phyloP scores from a whole-genome alignment of 2,113 vertebrate genomes.

The Menura novaehollandiae region DNA sequence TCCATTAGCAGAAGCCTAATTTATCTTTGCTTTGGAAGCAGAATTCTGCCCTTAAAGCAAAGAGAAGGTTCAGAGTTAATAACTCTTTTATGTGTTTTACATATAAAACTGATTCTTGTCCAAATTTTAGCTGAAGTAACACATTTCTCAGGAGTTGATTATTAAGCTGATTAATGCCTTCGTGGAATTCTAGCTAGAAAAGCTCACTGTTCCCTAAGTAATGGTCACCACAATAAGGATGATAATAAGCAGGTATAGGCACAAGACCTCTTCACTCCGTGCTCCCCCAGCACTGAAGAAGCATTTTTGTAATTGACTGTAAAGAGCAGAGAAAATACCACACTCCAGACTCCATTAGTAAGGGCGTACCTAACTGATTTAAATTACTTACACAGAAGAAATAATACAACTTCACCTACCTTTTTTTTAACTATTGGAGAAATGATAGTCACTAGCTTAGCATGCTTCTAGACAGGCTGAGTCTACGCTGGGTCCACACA shows the following conservation, averaged over 20 bases:
- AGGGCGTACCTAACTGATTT: not conserved
- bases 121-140: not conserved
- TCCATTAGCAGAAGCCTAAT: not conserved
- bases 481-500: accelerated
- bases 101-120: not conserved
- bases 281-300: not conserved
- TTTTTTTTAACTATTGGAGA: not conserved
- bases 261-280: not conserved
- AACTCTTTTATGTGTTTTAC: not conserved
- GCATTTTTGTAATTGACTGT: not conserved
- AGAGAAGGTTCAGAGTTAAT: not conserved
- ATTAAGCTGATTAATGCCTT: not conserved
- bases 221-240: not conserved
- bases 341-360: not conserved
- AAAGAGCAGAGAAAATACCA: not conserved
- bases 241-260: not conserved
- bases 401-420: not conserved
- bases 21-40: not conserved
- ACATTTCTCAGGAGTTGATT: not conserved
- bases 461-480: not conserved
- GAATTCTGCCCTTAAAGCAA: not conserved
- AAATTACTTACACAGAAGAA: not conserved
- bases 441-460: not conserved
- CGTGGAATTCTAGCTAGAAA: not conserved
- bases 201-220: not conserved